Evolutionary conservation across 2,113 vertebrate species (phyloP).

Genomic region (Colaptes auratus): DNA sequence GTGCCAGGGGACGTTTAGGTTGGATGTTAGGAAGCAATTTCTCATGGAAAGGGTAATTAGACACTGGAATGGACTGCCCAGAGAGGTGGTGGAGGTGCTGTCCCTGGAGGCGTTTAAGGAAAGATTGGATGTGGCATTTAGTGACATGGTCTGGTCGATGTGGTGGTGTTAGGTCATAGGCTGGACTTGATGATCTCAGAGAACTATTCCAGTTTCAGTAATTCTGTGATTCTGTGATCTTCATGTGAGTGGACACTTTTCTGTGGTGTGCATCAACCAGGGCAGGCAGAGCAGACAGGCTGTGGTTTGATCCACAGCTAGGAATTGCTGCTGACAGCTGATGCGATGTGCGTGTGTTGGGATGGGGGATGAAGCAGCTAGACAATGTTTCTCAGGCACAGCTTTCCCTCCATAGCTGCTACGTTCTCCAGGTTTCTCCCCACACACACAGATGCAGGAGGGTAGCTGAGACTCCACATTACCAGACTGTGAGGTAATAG

Average conservation of each 20-base stretch:
- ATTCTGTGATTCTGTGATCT: neutral
- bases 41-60: no score
- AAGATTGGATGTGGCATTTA: no score
- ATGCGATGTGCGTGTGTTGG: neutral
- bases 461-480: slow-evolving; percentile 32
- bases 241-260: neutral
- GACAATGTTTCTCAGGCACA: neutral
- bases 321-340: slow-evolving; percentile 52
- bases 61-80: no score
- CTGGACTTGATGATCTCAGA: no score
- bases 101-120: no score
- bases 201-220: no score
- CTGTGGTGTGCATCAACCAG: fast-evolving
- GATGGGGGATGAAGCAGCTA: neutral
- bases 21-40: no score
- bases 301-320: neutral
- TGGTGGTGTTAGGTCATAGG: no score
- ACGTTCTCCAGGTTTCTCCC: neutral
- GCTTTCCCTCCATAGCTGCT: slow-evolving; percentile 34
- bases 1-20: no score
- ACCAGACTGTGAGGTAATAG: slow-evolving; percentile 72
- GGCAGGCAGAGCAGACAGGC: neutral
- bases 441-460: neutral
- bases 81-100: no score
- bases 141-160: no score